Percentiles rank a stretch among this genome's conserved stretches.
Evolutionary conservation across 2,113 vertebrate species (phyloP).

Genomic region (Chiloscyllium plagiosum): DNA sequence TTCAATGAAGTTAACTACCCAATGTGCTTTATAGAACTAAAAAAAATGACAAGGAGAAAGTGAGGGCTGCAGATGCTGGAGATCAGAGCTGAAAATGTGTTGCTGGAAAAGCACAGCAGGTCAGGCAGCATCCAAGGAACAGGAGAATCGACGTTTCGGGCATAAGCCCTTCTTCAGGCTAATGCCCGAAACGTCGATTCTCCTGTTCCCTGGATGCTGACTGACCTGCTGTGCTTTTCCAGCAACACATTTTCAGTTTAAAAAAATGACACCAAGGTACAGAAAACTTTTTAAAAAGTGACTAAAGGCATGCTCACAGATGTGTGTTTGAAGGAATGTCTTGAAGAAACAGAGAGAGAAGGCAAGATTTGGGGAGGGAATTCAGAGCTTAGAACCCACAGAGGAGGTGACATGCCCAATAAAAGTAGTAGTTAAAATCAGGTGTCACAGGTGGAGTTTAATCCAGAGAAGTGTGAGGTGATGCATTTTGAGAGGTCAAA

Average conservation of each 20-base stretch:
- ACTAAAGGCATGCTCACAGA: background rate
- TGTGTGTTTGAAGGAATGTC: background rate
- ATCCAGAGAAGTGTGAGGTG: too few relatives aligned
- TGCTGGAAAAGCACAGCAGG: too few relatives aligned
- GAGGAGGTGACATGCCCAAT: background rate
- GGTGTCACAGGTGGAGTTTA: background rate
- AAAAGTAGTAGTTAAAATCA: background rate
- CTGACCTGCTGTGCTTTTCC: too few relatives aligned
- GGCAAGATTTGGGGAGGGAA: background rate
- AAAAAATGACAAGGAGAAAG: background rate
- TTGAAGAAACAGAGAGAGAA: background rate
- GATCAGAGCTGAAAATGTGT: too few relatives aligned
- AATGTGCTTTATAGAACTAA: background rate
- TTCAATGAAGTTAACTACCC: background rate
- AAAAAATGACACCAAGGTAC: background rate
- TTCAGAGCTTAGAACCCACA: background rate
- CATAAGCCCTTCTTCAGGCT: too few relatives aligned
- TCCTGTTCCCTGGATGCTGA: too few relatives aligned
- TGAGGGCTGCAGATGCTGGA: too few relatives aligned
- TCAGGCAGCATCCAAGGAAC: too few relatives aligned
- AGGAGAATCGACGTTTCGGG: too few relatives aligned
- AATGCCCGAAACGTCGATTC: too few relatives aligned
- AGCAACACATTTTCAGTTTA: too few relatives aligned
- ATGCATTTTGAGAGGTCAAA: too few relatives aligned
- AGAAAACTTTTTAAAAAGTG: background rate